Evolutionary conservation across 2,888 invertebrate species (phyloP), one percentile per base, ranked within the genome.

Genomic region (Scrobipalpa atriplicella): DNA sequence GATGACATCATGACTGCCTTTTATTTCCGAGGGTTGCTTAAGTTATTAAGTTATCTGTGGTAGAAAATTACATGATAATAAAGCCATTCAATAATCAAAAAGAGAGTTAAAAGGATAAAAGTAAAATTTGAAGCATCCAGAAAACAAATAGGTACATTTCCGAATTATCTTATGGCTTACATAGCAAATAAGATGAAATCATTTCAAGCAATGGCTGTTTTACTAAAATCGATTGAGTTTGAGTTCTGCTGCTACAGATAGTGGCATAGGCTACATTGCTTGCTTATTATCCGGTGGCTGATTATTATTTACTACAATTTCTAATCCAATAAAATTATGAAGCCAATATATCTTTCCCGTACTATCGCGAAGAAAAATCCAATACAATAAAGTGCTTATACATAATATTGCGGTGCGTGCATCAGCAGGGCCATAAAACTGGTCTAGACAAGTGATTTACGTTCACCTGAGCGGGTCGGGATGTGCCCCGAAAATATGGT

Each of bases 381-480:
- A 80, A 80, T 81, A 81, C 79, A 75, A 79, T 83, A 84, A 82
- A 84, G 76, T 80, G 79, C 72, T 81, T 79, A 75, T 74, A 62
- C 38, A 62, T 71, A 70, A 66, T 63, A 72, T 79, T 76, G 82
- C 78, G 75, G 85, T 88, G 89, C 89, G 89, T 87, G 79, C 81
- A 83, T 85, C 84, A 84, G 84, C 81, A 72, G 65, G 64, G 81
- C 83, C 73, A 84, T 90, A 89, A 89, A 89, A 81, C 77, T 81
- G 78, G 90, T 90, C 90, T 90, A 89, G 90, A 89, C 90, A 70
- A 77, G 81, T 88, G 87, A 90, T 89, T 89, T 90, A 90, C 81
- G 85, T 77, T 74, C 85, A 90, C 90, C 89, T 90, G 89, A 68
- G 75, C 74, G 75, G 70, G 73, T 68, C 73, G 66, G 69, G 72